Base-by-base conservation (phyloP, 2,888 invertebrate species). In the Polydrusus tereticollis region DNA sequence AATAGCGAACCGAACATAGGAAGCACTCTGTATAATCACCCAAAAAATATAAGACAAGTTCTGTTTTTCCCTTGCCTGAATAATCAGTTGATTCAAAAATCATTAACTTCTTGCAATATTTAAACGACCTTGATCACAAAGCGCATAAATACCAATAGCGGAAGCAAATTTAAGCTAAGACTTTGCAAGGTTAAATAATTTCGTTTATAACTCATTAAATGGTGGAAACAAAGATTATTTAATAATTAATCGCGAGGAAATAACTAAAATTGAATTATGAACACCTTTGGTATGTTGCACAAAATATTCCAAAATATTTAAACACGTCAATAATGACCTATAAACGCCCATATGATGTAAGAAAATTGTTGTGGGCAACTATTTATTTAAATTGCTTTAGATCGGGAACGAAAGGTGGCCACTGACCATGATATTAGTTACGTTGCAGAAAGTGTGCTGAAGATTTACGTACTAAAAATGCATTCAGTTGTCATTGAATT, bases 361-460 rank as follows among this genome's bases (percentile, higher is more conserved):
- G 43, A 43, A 10, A 29, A 18, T 57, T n/a, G 16, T 36, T 38
- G 14, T 43, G 6, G 21, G 14, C 16, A 59, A 23, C 14, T n/a
- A 26, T 23, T 41, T 59, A 59, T 21, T 41, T 10, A 14, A 43
- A 59, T 38, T 6, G 41, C 16, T 14, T 6, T 59, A 38, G 43
- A 59, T 59, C 43, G 18, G 12, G 77, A 79, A 75, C 77, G 80
- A 76, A 75, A 64, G 18, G 45, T 72, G 79, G 73, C 79, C 81
- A 72, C 80, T 72, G 79, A 74, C 79, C 81, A 72, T 80, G 79
- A 76, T 77, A 73, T 70, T 58, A 72, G 71, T 77, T 70, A 74
- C 78, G 78, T 80, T 79, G 80, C 78, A 76, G 23, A 41, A 47
- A 43, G 21, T 65, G 45, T 52, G 59, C 20, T 52, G 70, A 70